These are phyloP conservation scores for Drosophila teissieri DNA, from an alignment of 1,140 invertebrate species.

Conservation along the genomic window DNA sequence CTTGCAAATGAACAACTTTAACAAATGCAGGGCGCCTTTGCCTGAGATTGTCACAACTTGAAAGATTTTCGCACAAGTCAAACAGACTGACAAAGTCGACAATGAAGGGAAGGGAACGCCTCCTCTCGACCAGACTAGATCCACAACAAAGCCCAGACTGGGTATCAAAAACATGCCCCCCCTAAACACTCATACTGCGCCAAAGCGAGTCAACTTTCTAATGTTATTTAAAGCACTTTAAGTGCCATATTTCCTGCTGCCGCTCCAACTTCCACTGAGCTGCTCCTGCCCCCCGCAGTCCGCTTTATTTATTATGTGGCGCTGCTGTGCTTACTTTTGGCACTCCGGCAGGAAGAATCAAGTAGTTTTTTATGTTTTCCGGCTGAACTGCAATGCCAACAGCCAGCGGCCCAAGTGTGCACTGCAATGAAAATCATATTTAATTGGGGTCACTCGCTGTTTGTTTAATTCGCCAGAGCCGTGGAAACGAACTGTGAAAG, in stretches of 20 bases:
- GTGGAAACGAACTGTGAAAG: too few species aligned
- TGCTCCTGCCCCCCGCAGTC: conserved; percentile 22
- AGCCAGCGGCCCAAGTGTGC: conserved; percentile 46
- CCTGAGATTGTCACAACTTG: conserved; percentile 67
- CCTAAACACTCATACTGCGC: conserved; percentile 1
- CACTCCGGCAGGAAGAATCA: conserved; percentile 79
- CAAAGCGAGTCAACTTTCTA: conserved; percentile 69
- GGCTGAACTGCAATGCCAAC: conserved; percentile 81
- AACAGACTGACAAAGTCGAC: conserved; percentile 79
- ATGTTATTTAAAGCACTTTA: conserved; percentile 83
- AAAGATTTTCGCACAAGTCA: conserved; percentile 79
- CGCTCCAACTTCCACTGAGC: conserved; percentile 13
- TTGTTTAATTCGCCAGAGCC: not conserved
- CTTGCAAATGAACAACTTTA: conserved; percentile 81
- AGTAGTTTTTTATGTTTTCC: conserved; percentile 83
- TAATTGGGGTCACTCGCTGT: not conserved
- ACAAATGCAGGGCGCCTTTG: conserved; percentile 65
- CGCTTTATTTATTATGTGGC: conserved; percentile 79
- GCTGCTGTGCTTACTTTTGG: conserved; percentile 79
- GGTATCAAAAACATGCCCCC: conserved; percentile 27
- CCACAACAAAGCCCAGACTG: conserved; percentile 18
- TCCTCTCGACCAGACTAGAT: conserved; percentile 27
- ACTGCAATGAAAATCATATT: conserved; percentile 14
- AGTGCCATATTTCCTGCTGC: conserved; percentile 78
- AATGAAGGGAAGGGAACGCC: conserved; percentile 36